Evolutionary conservation across 2,113 vertebrate species (phyloP), one percentile per base, ranked within the genome.

Genomic region (Cheirogaleus medius): DNA sequence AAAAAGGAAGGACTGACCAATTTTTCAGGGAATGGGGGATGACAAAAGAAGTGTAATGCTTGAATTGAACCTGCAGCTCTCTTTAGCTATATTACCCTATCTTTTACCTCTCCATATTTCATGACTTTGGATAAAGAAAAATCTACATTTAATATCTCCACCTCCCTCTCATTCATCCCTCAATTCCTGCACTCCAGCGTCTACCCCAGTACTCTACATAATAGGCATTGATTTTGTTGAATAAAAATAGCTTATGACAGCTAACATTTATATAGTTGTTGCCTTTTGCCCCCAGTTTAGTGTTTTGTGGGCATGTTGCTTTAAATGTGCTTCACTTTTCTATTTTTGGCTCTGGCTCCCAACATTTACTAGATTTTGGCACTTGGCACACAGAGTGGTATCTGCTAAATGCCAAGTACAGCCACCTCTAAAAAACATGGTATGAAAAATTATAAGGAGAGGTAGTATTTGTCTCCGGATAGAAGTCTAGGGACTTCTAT

Each of bases 341-440:
- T 39, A 32, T 42, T 52, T 63, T 84, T 44, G 39, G 21, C 34
- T 74, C 9, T 74, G 56, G 25, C 11, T 85, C 1, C 27, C 20
- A 91, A 56, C 10, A 39, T 95, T 83, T 95, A 47, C 78, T 97
- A 39, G 42, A 81, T 91, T 10, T 68, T 88, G 93, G 20, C 21
- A 54, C 3, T 80, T 96, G 74, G n/a, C 32, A 66, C 21, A 83
- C 44, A 74, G 82, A 87, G 39, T 37, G 44, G 27, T 84, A 84
- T 80, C 85, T 92, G 66, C 32, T 93, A 74, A 95, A 64, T 95
- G 69, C 69, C 54, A 73, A 93, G 11, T 29, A 69, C 14, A 93
- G n/a, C 52, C 39, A 88, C 39, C 44, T 90, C 14, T 87, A 18
- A 39, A 87, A 95, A 83, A 68, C 5, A 10, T 56, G 49, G 58